Base-by-base conservation (phyloP, 2,113 vertebrate species). In the Ahaetulla prasina region DNA sequence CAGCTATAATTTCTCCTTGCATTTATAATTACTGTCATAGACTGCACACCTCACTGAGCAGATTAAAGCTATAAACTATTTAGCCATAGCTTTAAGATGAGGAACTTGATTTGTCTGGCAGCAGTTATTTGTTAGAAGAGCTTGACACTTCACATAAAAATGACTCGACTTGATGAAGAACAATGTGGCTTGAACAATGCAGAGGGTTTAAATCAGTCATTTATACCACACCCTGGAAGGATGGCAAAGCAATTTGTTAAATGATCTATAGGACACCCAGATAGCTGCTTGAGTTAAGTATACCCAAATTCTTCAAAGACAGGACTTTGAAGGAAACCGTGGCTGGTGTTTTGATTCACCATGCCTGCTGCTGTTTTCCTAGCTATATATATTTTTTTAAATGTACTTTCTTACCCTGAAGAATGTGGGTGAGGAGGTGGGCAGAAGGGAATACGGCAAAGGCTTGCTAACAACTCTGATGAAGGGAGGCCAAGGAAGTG, bases 11-110 rank as follows among this genome's bases (percentile, higher is more conserved):
- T 99, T 98, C 98, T 99, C 98, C 98, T 98, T 99, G 99, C 99
- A 99, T 99, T 99, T 99, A 99, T 99, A 99, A 99, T 99, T 99
- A 99, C 99, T 99, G 99, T 99, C 99, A 99, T 98, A 99, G 99
- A 98, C 98, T 98, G 98, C 98, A 99, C 99, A 99, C 99, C 99
- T 99, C 99, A 98, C 98, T 99, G 99, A 99, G 98, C 99, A 99
- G 99, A 99, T 99, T 99, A 99, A 99, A 99, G 99, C 98, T 98
- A 99, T 99, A 99, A 99, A 99, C 99, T 99, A 99, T 99, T 99
- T 99, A 99, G 98, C 99, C 97, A 97, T 97, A 97, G 98, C 98
- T 98, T 98, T 98, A 97, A 96, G 98, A 98, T 97, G 98, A 98
- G 98, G 98, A 98, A 98, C 98, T 98, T 98, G 98, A 98, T 99